These are phyloP conservation scores for Sphaerophoria taeniata DNA, from an alignment of 2,888 invertebrate genomes.

Conservation along the genomic window DNA sequence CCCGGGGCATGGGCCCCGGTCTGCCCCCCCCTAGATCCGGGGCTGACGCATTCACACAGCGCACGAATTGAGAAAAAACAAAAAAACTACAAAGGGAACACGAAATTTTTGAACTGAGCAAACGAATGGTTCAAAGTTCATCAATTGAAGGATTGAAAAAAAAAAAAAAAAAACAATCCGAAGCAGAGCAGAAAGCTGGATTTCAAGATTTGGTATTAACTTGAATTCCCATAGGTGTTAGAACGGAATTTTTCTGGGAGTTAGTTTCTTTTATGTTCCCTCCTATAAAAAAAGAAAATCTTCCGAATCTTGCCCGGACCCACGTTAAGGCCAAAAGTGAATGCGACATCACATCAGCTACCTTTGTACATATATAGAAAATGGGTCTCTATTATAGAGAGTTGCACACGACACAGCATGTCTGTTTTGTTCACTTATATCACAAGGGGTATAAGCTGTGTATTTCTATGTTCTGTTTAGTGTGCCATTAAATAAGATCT, in stretches of 20 bases:
- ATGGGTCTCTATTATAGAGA: too few relatives aligned
- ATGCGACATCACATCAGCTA: constrained; percentile 60
- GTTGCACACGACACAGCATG: constrained; percentile 16
- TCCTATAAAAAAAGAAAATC: constrained; percentile 28
- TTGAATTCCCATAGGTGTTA: constrained; percentile 72
- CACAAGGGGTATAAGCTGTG: constrained; percentile 38
- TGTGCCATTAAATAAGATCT: constrained; percentile 54
- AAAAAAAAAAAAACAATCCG: neutral
- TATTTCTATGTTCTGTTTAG: neutral
- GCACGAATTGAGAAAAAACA: constrained; percentile 22
- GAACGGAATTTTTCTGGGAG: constrained; percentile 68
- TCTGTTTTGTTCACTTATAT: neutral
- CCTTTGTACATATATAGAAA: too few relatives aligned
- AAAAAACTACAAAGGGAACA: constrained; percentile 45
- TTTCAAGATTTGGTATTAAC: constrained; percentile 57
- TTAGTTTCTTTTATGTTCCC: constrained; percentile 64
- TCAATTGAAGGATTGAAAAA: constrained; percentile 9
- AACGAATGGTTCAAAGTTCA: constrained; percentile 60
- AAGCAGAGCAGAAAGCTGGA: constrained; percentile 42
- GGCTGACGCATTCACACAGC: neutral
- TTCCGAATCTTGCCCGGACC: constrained; percentile 17
- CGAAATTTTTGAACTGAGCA: constrained; percentile 51
- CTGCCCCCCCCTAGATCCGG: too few relatives aligned
- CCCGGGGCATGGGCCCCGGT: too few relatives aligned
- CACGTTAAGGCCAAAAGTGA: constrained; percentile 46